A percentile compares a stretch with the other conserved stretches of the same genome.
Evolutionary conservation across 2,113 vertebrate genomes (phyloP).

Genomic region (Aramus guarauna): DNA sequence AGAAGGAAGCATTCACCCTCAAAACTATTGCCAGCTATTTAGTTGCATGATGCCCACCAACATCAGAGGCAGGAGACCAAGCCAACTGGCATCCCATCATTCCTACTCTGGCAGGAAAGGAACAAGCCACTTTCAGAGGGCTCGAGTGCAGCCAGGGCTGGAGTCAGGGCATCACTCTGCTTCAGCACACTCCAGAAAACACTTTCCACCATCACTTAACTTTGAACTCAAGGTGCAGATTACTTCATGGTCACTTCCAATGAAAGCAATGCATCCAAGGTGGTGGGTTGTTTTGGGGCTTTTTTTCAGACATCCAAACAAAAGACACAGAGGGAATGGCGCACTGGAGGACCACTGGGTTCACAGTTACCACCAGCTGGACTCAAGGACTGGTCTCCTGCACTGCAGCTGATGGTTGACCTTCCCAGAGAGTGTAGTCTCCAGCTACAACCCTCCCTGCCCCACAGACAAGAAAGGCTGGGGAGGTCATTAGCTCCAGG

Average conservation of each 20-base stretch:
- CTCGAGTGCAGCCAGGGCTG: background rate
- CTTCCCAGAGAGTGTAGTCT: background rate
- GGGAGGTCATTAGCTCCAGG: background rate
- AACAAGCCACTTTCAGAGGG: background rate
- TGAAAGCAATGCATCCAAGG: background rate
- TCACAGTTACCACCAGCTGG: background rate
- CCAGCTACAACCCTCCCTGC: background rate
- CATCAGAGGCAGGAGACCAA: background rate
- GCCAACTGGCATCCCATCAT: background rate
- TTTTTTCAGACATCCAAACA: background rate
- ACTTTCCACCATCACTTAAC: background rate
- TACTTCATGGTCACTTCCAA: background rate
- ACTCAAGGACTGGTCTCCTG: rapidly evolving
- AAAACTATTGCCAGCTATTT: background rate
- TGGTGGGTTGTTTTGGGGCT: too few relatives aligned
- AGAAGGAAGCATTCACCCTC: background rate
- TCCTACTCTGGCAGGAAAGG: background rate
- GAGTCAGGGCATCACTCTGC: background rate
- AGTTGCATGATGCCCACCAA: background rate
- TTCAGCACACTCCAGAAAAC: background rate
- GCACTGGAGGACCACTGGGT: background rate
- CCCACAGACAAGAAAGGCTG: background rate
- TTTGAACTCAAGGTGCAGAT: background rate
- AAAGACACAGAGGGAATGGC: background rate
- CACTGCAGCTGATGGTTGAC: background rate